phyloP scores from a whole-genome alignment of 1,140 invertebrate genomes.

The Lepidotrigona ventralis region DNA sequence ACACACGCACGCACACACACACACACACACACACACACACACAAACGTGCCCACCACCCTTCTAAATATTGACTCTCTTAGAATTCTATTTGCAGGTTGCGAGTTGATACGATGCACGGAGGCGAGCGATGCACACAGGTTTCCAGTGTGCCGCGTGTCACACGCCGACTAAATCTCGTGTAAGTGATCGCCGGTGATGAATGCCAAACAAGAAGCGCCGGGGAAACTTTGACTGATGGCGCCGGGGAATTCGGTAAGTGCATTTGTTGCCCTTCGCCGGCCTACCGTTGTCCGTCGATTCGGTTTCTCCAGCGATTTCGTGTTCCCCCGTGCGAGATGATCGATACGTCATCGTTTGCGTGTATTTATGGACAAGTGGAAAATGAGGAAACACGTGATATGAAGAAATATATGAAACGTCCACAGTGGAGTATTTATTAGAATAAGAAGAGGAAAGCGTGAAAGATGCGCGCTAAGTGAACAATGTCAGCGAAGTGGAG shows the following conservation, averaged over 20 bases:
- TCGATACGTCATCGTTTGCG: too few relatives aligned
- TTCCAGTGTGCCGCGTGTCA: not conserved
- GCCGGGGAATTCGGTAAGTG: not conserved
- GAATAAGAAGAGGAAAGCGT: too few relatives aligned
- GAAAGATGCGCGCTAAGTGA: too few relatives aligned
- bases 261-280: not conserved
- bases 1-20: too few relatives aligned
- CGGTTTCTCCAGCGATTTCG: not conserved
- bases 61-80: conserved; percentile 31
- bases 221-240: not conserved
- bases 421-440: too few relatives aligned
- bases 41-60: too few relatives aligned
- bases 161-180: not conserved
- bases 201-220: not conserved
- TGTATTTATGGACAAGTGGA: not conserved
- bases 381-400: too few relatives aligned
- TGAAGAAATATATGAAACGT: too few relatives aligned
- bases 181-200: not conserved
- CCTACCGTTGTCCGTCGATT: not conserved
- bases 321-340: not conserved
- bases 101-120: not conserved
- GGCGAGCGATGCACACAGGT: not conserved
- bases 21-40: too few relatives aligned
- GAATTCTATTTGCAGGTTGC: conserved; percentile 6
- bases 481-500: too few relatives aligned